A percentile compares a stretch with the other conserved stretches of the same genome.
Conservation (phyloP, 2,113 vertebrate genomes). For the Phodopus roborovskii region DNA sequence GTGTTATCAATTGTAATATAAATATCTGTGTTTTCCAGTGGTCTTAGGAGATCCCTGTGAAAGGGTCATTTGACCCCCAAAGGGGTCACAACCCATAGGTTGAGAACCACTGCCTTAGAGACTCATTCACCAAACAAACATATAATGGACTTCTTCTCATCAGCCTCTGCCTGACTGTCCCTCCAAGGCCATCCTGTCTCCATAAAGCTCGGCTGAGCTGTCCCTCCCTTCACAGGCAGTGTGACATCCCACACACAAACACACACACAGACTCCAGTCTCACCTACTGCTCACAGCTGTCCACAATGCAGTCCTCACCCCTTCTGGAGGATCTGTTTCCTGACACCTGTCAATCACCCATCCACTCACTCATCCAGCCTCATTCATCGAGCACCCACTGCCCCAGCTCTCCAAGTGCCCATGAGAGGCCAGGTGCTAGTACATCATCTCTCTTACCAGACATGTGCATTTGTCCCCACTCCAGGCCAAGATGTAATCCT, state of each 20-base stretch:
- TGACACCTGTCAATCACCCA: not conserved
- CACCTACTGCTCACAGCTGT: not conserved
- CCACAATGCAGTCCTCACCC: not conserved
- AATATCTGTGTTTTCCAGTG: not conserved
- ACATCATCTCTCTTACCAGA: too few relatives aligned
- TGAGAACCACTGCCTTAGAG: not conserved
- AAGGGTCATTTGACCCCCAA: too few relatives aligned
- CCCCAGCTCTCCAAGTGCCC: not conserved
- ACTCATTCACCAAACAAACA: not conserved
- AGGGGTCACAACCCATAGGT: not conserved
- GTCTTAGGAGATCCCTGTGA: not conserved
- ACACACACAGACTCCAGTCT: not conserved
- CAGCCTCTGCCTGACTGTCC: not conserved
- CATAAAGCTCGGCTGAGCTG: accelerated
- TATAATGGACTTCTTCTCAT: not conserved
- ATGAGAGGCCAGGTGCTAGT: not conserved
- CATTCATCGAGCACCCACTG: not conserved
- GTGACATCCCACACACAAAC: not conserved
- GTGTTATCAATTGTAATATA: not conserved
- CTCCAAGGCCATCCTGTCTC: not conserved
- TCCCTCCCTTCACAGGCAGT: accelerated
- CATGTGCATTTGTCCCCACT: not conserved
- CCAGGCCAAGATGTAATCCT: not conserved
- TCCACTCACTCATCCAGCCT: not conserved
- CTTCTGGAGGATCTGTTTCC: not conserved